Evolutionary conservation across 2,797 vertebrate species (phyloP).

Genomic region (Xenops minutus): DNA sequence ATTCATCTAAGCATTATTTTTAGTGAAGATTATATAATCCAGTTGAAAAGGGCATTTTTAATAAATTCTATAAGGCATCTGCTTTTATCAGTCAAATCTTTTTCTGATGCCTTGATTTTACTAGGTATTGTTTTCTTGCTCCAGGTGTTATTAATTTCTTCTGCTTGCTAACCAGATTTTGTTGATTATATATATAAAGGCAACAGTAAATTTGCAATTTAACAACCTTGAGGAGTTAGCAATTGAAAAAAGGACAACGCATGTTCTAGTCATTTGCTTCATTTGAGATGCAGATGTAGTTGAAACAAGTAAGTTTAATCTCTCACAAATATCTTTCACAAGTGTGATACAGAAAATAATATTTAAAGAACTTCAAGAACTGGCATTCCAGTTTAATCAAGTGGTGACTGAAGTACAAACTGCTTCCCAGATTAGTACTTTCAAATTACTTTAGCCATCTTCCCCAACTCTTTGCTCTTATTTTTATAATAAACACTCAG

Average conservation of each 20-base stretch:
- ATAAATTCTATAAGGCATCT: neutral
- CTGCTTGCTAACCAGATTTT: neutral
- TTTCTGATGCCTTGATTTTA: neutral
- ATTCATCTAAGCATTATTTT: constrained; percentile 43
- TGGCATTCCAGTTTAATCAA: neutral
- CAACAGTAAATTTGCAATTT: neutral
- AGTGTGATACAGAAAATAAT: neutral
- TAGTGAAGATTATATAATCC: constrained; percentile 11
- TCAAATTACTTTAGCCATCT: neutral
- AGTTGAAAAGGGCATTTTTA: neutral
- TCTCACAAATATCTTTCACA: neutral
- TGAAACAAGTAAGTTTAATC: neutral
- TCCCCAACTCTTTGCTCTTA: neutral
- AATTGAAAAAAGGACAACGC: neutral
- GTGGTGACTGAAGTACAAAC: neutral
- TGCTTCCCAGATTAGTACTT: neutral
- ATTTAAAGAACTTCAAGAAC: neutral
- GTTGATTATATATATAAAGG: neutral
- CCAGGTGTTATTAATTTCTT: neutral
- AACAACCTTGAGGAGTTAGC: neutral
- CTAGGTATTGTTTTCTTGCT: neutral
- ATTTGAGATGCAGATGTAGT: neutral
- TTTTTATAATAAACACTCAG: neutral
- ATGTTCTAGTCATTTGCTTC: neutral
- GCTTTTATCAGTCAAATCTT: neutral